Evolutionary conservation across 2,113 vertebrate species (phyloP).

Genomic region (Astur gentilis): DNA sequence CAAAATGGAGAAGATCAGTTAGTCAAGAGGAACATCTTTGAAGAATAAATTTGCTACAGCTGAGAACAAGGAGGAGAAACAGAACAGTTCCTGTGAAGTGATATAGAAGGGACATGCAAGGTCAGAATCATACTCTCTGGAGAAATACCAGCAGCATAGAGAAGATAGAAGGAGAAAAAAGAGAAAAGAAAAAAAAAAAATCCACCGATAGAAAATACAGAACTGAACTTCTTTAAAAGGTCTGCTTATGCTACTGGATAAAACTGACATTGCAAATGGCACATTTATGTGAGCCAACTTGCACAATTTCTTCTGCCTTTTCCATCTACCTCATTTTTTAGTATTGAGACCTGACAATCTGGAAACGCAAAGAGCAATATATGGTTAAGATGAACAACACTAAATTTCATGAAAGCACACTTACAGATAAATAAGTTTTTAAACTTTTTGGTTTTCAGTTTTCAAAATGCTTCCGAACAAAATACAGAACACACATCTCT

Average conservation of each 20-base stretch:
- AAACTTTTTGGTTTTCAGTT: neutral
- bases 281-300: neutral
- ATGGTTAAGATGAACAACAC: neutral
- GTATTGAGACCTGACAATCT: neutral
- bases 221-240: neutral
- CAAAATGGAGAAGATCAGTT: neutral
- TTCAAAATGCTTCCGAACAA: neutral
- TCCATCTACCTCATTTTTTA: neutral
- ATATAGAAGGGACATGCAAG: neutral
- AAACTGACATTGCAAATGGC: neutral
- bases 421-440: neutral
- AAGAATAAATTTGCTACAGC: neutral
- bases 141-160: neutral
- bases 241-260: neutral
- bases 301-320: neutral
- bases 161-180: neutral
- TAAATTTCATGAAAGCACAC: neutral
- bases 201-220: neutral
- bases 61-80: neutral
- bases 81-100: neutral
- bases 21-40: neutral
- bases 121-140: neutral
- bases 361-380: neutral
- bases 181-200: neutral
- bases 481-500: neutral